These are phyloP conservation scores for Hypotaenidia okinawae DNA, from an alignment of 2,797 vertebrate genomes.

Conservation along the genomic window DNA sequence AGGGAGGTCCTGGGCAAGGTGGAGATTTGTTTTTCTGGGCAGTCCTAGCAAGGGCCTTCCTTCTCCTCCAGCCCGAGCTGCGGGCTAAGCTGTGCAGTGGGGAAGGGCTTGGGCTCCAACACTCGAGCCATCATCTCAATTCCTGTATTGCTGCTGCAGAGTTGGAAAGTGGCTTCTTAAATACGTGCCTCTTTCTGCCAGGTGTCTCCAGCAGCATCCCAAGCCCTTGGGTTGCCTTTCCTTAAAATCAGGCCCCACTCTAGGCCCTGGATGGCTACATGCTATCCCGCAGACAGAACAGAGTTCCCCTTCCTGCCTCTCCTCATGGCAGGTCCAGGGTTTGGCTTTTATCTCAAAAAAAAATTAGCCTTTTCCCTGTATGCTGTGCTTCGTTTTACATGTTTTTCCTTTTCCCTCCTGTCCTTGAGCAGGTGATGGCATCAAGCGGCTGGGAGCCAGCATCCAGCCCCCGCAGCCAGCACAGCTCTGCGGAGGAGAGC, in stretches of 20 bases:
- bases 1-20: rapidly evolving
- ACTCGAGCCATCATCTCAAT: neutral
- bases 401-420: rapidly evolving
- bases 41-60: neutral
- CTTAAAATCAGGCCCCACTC: neutral
- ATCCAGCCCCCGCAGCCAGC: neutral
- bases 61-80: neutral
- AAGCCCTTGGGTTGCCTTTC: neutral
- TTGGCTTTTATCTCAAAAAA: neutral
- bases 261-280: neutral
- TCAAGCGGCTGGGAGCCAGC: neutral
- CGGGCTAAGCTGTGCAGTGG: rapidly evolving
- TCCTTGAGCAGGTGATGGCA: constrained; percentile 36
- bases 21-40: neutral
- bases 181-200: neutral
- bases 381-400: neutral
- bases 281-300: rapidly evolving
- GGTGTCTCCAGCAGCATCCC: neutral
- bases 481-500: constrained; percentile 25
- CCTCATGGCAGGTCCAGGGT: neutral
- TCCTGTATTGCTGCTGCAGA: rapidly evolving
- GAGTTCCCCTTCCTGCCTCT: neutral
- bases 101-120: neutral
- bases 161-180: neutral
- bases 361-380: neutral